Base-by-base conservation (phyloP, 2,113 vertebrate species). In the Ptyas mucosa region DNA sequence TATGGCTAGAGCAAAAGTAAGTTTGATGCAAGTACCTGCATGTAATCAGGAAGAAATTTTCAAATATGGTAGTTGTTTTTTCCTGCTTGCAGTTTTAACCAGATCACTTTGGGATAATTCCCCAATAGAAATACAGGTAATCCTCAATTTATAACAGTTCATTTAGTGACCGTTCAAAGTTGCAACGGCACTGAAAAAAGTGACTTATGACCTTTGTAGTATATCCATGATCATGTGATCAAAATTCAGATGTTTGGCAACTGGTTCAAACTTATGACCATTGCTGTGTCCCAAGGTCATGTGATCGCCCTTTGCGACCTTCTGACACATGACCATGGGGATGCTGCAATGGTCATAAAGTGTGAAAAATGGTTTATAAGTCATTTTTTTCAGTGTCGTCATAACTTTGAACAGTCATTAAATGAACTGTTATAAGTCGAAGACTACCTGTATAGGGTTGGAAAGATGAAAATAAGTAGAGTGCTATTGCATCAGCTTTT, bases 1-100 rank as follows among this genome's bases (percentile, higher is more conserved):
- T 53, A 98, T 98, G 92, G 98, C 99, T 89, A 98, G 99, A 96
- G 98, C 99, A 93, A 99, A 99, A 98, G 99, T 99, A 97, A 95
- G 93, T 57, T 90, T 54, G 90, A 87, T 90, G 5, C 0, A 61
- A 52, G 91, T 8, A 0, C 52, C 89, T 91, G 3, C 15, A 52
- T 87, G 2, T 24, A 51, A 34, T 29, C 49, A 57, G 64, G 55
- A 92, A 92, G 39, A 58, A 23, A 75, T 10, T 75, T 61, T 53
- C 34, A 43, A 53, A 34, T 57, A 49, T 4, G 43, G 43, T 43
- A 46, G 14, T 23, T 58, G 11, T 61, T 85, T 57, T 26, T 91
- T 57, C 55, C 55, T 85, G 26, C 24, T 86, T 91, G 14, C 23
- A 86, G 14, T 85, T 46, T 58, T 49, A n/a, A 20, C 46, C 46